Base-by-base conservation (phyloP, 2,888 invertebrate genomes). In the Hypena proboscidalis region DNA sequence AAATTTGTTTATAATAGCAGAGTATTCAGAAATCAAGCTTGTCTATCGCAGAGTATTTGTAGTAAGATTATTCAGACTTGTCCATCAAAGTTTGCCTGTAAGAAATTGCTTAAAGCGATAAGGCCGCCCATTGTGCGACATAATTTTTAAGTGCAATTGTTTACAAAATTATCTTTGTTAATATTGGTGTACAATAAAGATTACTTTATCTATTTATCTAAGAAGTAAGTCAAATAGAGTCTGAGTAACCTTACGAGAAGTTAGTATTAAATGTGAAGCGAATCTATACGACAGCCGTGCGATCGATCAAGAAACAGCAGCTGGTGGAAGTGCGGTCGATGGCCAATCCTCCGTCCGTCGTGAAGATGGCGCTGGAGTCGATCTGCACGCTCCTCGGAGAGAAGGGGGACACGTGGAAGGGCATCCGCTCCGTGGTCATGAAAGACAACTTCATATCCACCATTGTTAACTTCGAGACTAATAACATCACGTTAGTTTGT, bases 301-400 rank as follows among this genome's bases (percentile, higher is more conserved):
- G 97, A 85, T 96, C 97, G 63, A 98, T 98, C 92, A 97, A 97
- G 94, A 98, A 98, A 88, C 97, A 97, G 85, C 97, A 98, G 85
- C 92, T 98, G 76, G 97, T 98, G 50, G 98, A 98, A 86, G 96
- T 98, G 62, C 94, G 97, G 54, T 97, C 98, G 15, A 97, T 98
- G 96, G 96, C 96, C 54, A 97, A 97, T 92, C 98, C 98, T 44
- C 98, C 98, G 34, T 94, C 95, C 37, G 94, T 96, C 58, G 98
- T 98, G 59, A 98, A 98, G 86, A 92, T 98, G 92, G 97, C 98
- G 59, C 92, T 98, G 70, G 98, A 98, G 90, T 97, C 98, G 29
- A 97, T 98, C 75, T 98, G 98, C 90, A 94, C 97, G 55, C 93
- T 98, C 71, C 94, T 98, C 68, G 97, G 97, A 59, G 98, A 98